Base-by-base conservation (phyloP, 2,888 invertebrate species). In the Dastarcus helophoroides region DNA sequence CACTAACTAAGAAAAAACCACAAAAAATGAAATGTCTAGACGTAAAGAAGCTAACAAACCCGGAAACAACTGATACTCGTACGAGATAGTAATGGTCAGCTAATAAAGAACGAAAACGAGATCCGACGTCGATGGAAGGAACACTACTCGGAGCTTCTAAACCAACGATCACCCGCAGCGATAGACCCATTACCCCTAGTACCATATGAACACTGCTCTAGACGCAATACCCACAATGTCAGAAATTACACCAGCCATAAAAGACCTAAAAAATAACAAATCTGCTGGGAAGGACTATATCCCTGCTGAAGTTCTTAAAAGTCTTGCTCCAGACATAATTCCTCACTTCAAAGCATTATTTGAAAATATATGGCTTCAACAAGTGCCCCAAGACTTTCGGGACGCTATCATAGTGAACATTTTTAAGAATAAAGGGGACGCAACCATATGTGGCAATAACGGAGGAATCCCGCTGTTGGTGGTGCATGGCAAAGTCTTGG, bases 351-450 rank as follows among this genome's bases (percentile, higher is more conserved):
- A 9, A 26, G n/a, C 9, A n/a, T 4, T 14, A 4, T 26, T 26
- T 14, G 19, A 27, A 16, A 11, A 11, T 14, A 22, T 29, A 14
- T 29, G 22, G 22, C 12, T 6, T 22, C 7, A 7, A 23, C 6
- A 3, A 22, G 29, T 29, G 7, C 22, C 21, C 8, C 19, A 19
- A 29, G 22, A 29, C 14, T 29, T 29, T 11, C 10, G 29, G 21
- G 22, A 29, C 16, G 22, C 29, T 7, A 8, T 11, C 7, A 29
- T 22, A 9, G 19, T 28, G 4, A 19, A 28, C 19, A 8, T 28
- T 9, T 28, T 19, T 10, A 28, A 28, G 13, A 28, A 28, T 13
- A 28, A 28, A 13, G 28, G 28, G 5, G 21, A 21, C 12, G 26
- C 26, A n/a, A 4, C 26, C 14, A 16, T 15, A 14, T 26, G 26